A percentile compares a stretch with the other conserved stretches of the same genome.
Conservation (phyloP, 2,888 invertebrate species). For the Xestia xanthographa region DNA sequence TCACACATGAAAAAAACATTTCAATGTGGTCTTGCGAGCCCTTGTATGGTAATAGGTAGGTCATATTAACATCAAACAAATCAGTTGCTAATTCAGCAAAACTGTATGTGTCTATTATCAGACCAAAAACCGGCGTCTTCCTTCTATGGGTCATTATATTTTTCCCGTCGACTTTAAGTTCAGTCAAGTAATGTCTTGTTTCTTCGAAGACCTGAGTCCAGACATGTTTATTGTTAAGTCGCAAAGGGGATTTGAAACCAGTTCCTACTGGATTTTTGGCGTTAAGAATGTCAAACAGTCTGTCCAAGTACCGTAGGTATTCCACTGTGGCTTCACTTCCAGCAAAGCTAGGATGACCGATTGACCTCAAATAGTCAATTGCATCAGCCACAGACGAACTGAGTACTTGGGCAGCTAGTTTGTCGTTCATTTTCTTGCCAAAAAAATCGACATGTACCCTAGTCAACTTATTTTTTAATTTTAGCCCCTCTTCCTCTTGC, state of each 20-base stretch:
- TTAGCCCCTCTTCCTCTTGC: slow-evolving; percentile 51
- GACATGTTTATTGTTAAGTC: slow-evolving; percentile 34
- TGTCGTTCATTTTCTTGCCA: slow-evolving; percentile 52
- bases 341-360: slow-evolving; percentile 14
- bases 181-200: slow-evolving; percentile 26
- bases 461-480: slow-evolving; percentile 39
- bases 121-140: slow-evolving; percentile 30
- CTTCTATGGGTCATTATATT: slow-evolving; percentile 35
- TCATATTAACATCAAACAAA: slow-evolving; percentile 15
- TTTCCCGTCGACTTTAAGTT: slow-evolving; percentile 31
- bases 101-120: slow-evolving; percentile 16
- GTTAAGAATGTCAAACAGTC: slow-evolving; percentile 42
- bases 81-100: slow-evolving; percentile 27
- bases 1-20: slow-evolving; percentile 47
- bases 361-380: slow-evolving; percentile 42
- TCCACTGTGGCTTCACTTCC: slow-evolving; percentile 52
- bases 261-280: slow-evolving; percentile 44
- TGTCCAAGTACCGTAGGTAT: slow-evolving; percentile 42
- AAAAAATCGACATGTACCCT: slow-evolving; percentile 26
- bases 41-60: slow-evolving; percentile 33
- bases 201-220: slow-evolving; percentile 24
- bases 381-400: slow-evolving; percentile 53
- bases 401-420: slow-evolving; percentile 46
- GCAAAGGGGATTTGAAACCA: slow-evolving; percentile 50
- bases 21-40: slow-evolving; percentile 36